A percentile compares a stretch with the other conserved stretches of the same genome.
Evolutionary conservation across 92 coral and sea anemone species (phyloP).

Genomic region (Diadumene lineata): DNA sequence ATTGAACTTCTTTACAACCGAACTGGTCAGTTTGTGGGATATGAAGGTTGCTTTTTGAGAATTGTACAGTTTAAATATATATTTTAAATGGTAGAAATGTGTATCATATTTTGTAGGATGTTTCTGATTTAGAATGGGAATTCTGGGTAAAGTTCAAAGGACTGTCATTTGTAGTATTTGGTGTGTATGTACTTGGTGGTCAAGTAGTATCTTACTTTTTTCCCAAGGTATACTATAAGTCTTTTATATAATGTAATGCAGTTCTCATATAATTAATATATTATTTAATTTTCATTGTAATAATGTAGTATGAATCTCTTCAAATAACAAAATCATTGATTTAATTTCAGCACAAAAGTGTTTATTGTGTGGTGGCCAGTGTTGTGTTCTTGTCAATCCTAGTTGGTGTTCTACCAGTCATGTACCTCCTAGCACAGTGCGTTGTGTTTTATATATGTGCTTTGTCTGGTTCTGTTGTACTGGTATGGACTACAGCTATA

Average conservation of each 20-base stretch:
- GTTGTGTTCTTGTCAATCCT: slow-evolving; percentile 35
- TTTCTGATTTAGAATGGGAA: slow-evolving; percentile 88
- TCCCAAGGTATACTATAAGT: slow-evolving; percentile 66
- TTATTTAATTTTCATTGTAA: too few species aligned
- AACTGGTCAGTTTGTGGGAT: too few species aligned
- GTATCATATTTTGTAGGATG: slow-evolving; percentile 56
- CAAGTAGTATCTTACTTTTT: slow-evolving; percentile 50
- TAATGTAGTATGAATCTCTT: not conserved
- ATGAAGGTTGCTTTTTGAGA: not conserved
- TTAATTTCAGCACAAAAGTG: not conserved
- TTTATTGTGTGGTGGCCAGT: slow-evolving; percentile 57
- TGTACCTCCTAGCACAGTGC: slow-evolving; percentile 57
- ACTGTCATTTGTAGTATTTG: slow-evolving; percentile 50
- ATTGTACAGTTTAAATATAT: not conserved
- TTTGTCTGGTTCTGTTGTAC: slow-evolving; percentile 48
- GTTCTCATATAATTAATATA: too few species aligned
- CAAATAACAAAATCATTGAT: not conserved
- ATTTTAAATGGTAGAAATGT: not conserved
- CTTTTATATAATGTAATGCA: too few species aligned
- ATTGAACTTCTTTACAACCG: too few species aligned
- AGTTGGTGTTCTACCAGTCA: slow-evolving; percentile 54
- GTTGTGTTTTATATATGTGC: slow-evolving; percentile 51
- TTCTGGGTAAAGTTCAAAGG: slow-evolving; percentile 69
- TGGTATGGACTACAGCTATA: slow-evolving; percentile 62
- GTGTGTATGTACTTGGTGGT: slow-evolving; percentile 62